These are phyloP conservation scores for Oxystoma pomonae DNA, from an alignment of 2,888 invertebrate genomes.

Conservation along the genomic window DNA sequence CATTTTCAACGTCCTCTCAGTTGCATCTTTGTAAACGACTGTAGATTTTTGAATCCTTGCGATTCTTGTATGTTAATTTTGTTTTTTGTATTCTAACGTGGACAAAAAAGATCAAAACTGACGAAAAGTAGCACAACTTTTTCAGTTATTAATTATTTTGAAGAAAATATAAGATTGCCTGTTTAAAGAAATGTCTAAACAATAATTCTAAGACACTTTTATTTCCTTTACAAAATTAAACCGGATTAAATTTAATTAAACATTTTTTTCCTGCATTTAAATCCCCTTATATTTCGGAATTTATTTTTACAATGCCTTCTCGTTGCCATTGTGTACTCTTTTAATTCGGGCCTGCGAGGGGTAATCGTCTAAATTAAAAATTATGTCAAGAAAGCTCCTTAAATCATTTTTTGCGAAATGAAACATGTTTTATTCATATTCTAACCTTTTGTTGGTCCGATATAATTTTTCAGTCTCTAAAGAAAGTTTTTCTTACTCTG, in stretches of 20 bases:
- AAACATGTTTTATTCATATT: slow-evolving; percentile 1
- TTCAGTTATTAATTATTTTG: too few relatives aligned
- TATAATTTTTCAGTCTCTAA: neutral
- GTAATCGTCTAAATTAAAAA: slow-evolving; percentile 33
- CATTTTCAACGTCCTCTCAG: too few relatives aligned
- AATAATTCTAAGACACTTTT: too few relatives aligned
- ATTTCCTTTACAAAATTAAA: neutral
- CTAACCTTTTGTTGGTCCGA: neutral
- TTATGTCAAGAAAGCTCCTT: slow-evolving; percentile 25
- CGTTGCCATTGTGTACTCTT: neutral
- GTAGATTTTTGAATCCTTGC: too few relatives aligned
- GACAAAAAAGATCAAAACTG: too few relatives aligned
- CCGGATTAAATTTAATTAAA: neutral
- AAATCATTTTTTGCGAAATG: neutral
- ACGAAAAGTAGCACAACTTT: too few relatives aligned
- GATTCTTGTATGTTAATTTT: too few relatives aligned
- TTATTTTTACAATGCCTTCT: neutral
- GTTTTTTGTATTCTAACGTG: too few relatives aligned
- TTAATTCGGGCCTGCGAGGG: slow-evolving; percentile 12
- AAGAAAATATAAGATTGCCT: too few relatives aligned
- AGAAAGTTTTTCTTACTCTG: neutral
- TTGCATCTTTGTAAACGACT: too few relatives aligned
- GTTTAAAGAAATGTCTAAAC: too few relatives aligned
- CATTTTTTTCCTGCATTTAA: neutral
- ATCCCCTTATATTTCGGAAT: neutral